Conservation (phyloP, 2,888 invertebrate genomes). For the Germaria angustata region DNA sequence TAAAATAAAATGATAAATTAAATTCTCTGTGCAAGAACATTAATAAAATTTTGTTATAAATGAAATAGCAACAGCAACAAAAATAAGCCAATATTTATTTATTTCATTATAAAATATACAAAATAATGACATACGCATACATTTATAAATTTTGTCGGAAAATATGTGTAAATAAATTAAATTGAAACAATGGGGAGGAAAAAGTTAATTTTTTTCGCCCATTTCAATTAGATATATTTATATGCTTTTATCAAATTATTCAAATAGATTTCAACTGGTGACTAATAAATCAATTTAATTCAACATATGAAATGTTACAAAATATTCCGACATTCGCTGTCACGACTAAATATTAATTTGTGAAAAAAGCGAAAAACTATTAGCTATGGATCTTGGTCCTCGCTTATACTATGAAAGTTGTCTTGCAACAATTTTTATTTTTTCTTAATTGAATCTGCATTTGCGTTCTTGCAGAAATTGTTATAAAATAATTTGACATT, state of each 20-base stretch:
- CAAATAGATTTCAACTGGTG: conserved; percentile 32
- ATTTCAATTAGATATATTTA: conserved; percentile 38
- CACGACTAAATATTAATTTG: no score
- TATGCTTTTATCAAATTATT: conserved; percentile 48
- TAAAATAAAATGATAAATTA: background rate
- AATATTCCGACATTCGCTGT: background rate
- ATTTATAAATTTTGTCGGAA: background rate
- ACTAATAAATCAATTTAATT: conserved; percentile 30
- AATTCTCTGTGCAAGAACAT: background rate
- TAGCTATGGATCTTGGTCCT: no score
- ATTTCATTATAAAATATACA: conserved; percentile 13
- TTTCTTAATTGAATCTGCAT: no score
- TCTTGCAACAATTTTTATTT: no score
- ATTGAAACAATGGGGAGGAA: conserved; percentile 1
- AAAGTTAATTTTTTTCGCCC: background rate
- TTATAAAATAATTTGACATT: no score
- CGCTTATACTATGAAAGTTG: no score
- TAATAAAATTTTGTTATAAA: conserved; percentile 32
- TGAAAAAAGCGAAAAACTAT: no score
- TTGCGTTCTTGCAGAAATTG: no score
- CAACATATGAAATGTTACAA: background rate
- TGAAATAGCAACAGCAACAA: background rate
- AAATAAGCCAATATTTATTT: conserved; percentile 1
- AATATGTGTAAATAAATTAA: conserved; percentile 10
- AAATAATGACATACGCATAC: conserved; percentile 13